phyloP scores from a whole-genome alignment of 1,140 invertebrate genomes.

The Leptinotarsa lineolata region DNA sequence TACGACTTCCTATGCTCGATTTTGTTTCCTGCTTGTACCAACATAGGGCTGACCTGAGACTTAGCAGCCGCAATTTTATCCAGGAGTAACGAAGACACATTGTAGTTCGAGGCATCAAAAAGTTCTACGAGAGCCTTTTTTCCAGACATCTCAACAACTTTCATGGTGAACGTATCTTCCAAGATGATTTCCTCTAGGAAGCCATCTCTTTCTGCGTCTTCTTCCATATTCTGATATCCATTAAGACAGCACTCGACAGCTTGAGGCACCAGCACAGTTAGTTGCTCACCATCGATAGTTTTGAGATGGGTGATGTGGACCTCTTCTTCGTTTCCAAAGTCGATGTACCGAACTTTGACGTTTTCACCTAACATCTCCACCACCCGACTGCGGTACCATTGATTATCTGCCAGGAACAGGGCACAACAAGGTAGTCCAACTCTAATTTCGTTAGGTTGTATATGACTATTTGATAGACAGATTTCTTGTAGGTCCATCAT shows the following conservation, averaged over 20 bases:
- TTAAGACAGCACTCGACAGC: constrained; percentile 75
- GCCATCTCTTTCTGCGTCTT: constrained; percentile 52
- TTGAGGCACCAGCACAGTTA: constrained; percentile 68
- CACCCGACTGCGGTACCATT: constrained; percentile 75
- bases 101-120: constrained; percentile 54
- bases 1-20: constrained; percentile 47
- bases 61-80: constrained; percentile 48
- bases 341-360: constrained; percentile 70
- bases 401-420: constrained; percentile 68
- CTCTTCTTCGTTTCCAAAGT: constrained; percentile 79
- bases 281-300: constrained; percentile 66
- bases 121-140: constrained; percentile 61
- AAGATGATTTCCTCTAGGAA: constrained; percentile 58
- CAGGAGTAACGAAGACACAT: constrained; percentile 50
- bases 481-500: constrained; percentile 60
- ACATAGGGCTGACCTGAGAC: constrained; percentile 49
- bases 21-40: constrained; percentile 49
- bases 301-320: constrained; percentile 63
- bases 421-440: constrained; percentile 73
- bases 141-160: constrained; percentile 59
- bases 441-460: constrained; percentile 51
- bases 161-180: constrained; percentile 61
- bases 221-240: constrained; percentile 58
- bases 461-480: constrained; percentile 50
- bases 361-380: constrained; percentile 56